Base-by-base conservation (phyloP, 2,888 invertebrate genomes). In the Hyposoter didymator region DNA sequence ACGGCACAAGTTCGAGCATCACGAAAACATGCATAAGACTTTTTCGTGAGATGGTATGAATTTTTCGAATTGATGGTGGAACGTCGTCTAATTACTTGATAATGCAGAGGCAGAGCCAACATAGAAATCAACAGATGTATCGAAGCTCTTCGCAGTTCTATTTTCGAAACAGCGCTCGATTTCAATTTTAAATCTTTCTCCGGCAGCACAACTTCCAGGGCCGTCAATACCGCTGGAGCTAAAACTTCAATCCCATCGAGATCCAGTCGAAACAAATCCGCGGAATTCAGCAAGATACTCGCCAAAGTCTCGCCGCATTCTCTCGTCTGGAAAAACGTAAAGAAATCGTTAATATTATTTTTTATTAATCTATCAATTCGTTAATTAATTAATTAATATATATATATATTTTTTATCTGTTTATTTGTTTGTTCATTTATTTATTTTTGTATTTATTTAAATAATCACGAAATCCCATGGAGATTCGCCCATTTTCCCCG, bases 31-130 rank as follows among this genome's bases (percentile, higher is more conserved):
- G n/a, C 32, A 8, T n/a, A 7, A 7, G 6, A 52, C 52, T 17
- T 52, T 52, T 52, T 52, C 5, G 17, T 17, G 8, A 12, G n/a
- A 35, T n/a, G 6, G 35, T n/a, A 1, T 8, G 5, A n/a, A 35
- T 28, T 10, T 55, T 3, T 35, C 1, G 35, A 35, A 64, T 17
- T n/a, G 47, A 59, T 2, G 2, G 35, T 45, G 22, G 69, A 45
- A 45, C 52, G 43, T 1, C 55, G 62, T 12, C 62, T 64, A 22
- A 78, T 88, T 90, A 95, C 95, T 92, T 96, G 97, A 93, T 98
- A 99, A 94, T 99, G 99, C 82, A 99, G 95, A 0, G 99, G 99
- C 91, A 99, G 95, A 22, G 98, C 97, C 86, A 99, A 95, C 94
- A 99, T 96, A 1, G 99, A 99, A 88, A 99, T 94, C 32, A 99